phyloP scores from a whole-genome alignment of 2,888 invertebrate genomes.

The Cantharis lateralis region DNA sequence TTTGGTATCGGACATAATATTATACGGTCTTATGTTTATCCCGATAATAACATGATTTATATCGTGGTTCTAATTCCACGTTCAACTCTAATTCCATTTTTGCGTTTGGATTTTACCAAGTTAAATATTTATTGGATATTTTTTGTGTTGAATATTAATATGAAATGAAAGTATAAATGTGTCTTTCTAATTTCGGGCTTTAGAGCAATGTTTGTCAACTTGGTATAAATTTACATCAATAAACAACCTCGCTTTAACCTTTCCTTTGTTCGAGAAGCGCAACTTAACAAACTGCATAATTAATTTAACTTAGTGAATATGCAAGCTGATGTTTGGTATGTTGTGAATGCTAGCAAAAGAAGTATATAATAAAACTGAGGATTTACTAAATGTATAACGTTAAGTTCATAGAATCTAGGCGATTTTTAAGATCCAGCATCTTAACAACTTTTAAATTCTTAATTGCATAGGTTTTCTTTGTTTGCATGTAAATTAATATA shows the following conservation, averaged over 20 bases:
- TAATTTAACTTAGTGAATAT: slow-evolving; percentile 14
- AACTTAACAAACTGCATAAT: slow-evolving; percentile 15
- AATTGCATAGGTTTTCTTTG: neutral
- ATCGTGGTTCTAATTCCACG: no score
- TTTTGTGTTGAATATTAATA: neutral
- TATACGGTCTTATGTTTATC: no score
- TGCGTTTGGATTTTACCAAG: no score
- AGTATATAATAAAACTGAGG: neutral
- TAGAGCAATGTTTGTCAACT: neutral
- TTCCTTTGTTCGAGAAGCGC: slow-evolving; percentile 16
- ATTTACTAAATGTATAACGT: neutral
- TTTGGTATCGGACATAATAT: no score
- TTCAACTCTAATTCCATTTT: no score
- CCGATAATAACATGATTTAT: no score
- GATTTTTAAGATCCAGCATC: neutral
- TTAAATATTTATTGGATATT: no score
- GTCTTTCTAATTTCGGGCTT: neutral
- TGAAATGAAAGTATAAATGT: neutral
- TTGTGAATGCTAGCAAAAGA: neutral
- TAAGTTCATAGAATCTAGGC: neutral
- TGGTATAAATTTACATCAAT: neutral
- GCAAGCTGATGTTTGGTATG: neutral
- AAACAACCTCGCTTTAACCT: neutral
- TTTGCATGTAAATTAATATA: neutral
- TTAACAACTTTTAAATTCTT: neutral